A percentile compares a stretch with the other conserved stretches of the same genome.
Evolutionary conservation across 2,797 vertebrate genomes (phyloP).

Genomic region (Mastacembelus armatus): DNA sequence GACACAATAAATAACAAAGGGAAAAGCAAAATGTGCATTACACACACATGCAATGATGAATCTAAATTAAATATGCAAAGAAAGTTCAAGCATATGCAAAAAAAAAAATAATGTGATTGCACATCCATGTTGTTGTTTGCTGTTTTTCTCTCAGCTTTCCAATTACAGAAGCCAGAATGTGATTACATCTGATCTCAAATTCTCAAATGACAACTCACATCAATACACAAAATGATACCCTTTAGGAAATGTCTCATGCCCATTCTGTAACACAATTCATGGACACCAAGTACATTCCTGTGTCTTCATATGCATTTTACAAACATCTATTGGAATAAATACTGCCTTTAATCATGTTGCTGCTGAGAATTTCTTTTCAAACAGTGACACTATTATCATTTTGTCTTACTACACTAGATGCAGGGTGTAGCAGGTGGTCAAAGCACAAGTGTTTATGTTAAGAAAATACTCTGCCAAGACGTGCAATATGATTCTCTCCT

Average conservation of each 20-base stretch:
- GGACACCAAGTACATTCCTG: too few relatives aligned
- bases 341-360: not conserved
- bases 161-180: slow-evolving; percentile 24
- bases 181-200: slow-evolving; percentile 5
- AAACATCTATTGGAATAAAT: too few relatives aligned
- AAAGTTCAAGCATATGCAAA: not conserved
- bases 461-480: slow-evolving; percentile 54
- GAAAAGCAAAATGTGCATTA: not conserved
- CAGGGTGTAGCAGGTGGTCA: slow-evolving; percentile 46
- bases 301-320: too few relatives aligned
- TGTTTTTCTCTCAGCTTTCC: slow-evolving; percentile 17
- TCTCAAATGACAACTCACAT: too few relatives aligned
- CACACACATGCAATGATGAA: not conserved
- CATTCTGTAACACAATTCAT: too few relatives aligned
- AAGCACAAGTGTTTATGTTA: slow-evolving; percentile 42
- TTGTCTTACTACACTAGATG: slow-evolving; percentile 1
- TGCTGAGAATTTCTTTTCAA: not conserved
- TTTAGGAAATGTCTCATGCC: too few relatives aligned
- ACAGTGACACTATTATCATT: slow-evolving; percentile 12
- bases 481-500: slow-evolving; percentile 14
- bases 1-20: not conserved
- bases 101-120: not conserved
- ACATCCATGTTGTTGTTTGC: slow-evolving; percentile 27
- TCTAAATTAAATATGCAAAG: not conserved
- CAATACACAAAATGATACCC: too few relatives aligned